A percentile compares a stretch with the other conserved stretches of the same genome.
Conservation (phyloP, 2,888 invertebrate species). For the Cactoblastis cactorum region DNA sequence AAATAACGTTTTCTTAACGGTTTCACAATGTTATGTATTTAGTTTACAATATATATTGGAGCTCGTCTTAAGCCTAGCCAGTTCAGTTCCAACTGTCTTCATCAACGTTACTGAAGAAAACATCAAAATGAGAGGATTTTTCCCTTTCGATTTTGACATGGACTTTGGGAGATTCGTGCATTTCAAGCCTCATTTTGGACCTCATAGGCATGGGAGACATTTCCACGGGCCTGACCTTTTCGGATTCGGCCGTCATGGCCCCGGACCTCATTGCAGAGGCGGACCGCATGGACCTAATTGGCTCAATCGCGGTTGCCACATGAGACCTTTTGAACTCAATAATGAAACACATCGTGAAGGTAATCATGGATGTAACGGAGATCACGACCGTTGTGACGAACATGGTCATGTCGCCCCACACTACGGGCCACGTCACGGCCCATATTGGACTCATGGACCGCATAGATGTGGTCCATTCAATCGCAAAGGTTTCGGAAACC, state of each 20-base stretch:
- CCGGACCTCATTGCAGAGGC: neutral
- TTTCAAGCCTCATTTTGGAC: neutral
- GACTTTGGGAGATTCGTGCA: neutral
- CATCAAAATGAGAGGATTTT: slow-evolving; percentile 1
- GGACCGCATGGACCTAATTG: neutral
- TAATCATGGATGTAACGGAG: neutral
- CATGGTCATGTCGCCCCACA: neutral
- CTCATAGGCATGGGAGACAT: neutral
- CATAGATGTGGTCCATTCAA: neutral
- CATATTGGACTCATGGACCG: neutral
- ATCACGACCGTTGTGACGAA: neutral
- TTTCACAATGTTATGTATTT: slow-evolving; percentile 1
- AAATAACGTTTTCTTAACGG: neutral
- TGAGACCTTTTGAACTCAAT: neutral
- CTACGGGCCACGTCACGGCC: neutral
- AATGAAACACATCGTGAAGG: neutral
- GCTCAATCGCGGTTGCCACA: neutral
- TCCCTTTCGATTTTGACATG: neutral
- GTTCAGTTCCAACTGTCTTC: neutral
- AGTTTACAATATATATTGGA: neutral
- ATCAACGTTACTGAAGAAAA: neutral
- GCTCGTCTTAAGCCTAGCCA: neutral
- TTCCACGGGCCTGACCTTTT: neutral
- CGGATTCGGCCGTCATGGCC: neutral
- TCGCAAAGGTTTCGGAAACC: neutral